A percentile compares a stretch with the other conserved stretches of the same genome.
Evolutionary conservation across 2,888 invertebrate species (phyloP).

Genomic region (Stegophylla sp.): DNA sequence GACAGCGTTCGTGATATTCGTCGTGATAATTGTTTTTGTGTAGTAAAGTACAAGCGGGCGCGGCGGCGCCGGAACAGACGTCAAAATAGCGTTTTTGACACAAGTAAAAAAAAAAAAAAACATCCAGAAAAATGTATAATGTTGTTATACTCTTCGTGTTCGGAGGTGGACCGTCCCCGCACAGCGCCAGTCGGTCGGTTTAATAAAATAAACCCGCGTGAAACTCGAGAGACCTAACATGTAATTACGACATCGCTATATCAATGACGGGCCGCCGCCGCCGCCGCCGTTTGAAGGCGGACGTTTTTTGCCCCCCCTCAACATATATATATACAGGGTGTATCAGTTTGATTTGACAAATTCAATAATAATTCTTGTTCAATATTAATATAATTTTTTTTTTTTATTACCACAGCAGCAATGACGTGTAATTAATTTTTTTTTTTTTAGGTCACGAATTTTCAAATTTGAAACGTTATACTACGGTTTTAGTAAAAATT

Average conservation of each 20-base stretch:
- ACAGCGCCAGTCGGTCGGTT: conserved; percentile 2
- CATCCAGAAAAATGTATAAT: no score
- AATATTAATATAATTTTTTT: no score
- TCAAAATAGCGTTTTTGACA: conserved; percentile 14
- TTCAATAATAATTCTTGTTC: no score
- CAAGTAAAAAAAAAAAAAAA: conserved; percentile 1
- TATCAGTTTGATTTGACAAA: no score
- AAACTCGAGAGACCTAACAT: conserved; percentile 7
- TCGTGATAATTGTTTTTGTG: conserved; percentile 12
- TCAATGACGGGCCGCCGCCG: conserved; percentile 15
- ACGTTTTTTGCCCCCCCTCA: conserved; percentile 33
- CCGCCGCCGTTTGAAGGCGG: conserved; percentile 38
- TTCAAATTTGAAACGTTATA: no score
- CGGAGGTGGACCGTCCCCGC: background rate
- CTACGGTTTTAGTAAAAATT: no score
- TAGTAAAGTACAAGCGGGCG: no score
- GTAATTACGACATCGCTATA: conserved; percentile 35
- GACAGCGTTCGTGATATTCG: no score
- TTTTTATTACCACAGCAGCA: no score
- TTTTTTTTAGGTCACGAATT: no score
- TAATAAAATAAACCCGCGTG: conserved; percentile 22
- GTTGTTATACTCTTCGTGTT: background rate
- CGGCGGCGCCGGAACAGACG: background rate
- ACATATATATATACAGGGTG: background rate
- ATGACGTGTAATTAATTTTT: no score